These are phyloP conservation scores for Aethes cnicana DNA, from an alignment of 2,888 invertebrate genomes.

Conservation along the genomic window DNA sequence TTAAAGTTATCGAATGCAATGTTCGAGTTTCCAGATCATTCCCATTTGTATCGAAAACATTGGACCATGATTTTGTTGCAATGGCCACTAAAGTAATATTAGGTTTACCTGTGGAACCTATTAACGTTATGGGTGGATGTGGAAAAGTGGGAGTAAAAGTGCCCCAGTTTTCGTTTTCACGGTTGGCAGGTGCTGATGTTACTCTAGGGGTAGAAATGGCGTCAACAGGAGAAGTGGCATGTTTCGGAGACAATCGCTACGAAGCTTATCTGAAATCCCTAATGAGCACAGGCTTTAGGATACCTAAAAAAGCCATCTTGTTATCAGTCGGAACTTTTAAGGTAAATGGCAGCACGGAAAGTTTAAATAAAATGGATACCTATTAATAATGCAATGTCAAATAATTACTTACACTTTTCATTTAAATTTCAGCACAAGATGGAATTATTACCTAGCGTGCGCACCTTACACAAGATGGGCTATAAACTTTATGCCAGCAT, in stretches of 20 bases:
- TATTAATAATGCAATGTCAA: no score
- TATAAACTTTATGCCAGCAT: conserved; percentile 97
- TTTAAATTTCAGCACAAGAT: conserved; percentile 89
- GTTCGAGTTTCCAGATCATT: conserved; percentile 98
- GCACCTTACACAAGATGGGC: conserved; percentile 93
- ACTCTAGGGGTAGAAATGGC: conserved; percentile 99
- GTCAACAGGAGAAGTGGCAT: conserved; percentile 99
- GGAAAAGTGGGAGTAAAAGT: conserved; percentile 98
- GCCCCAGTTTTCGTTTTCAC: conserved; percentile 98
- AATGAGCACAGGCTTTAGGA: conserved; percentile 98
- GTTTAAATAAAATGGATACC: no score
- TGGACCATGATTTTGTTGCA: conserved; percentile 98
- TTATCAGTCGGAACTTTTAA: conserved; percentile 98
- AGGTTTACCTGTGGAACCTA: conserved; percentile 92
- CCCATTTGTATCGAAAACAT: conserved; percentile 99
- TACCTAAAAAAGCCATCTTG: conserved; percentile 96
- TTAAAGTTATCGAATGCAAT: conserved; percentile 99
- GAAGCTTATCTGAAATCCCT: conserved; percentile 99
- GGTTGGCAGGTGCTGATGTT: conserved; percentile 98
- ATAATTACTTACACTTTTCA: conserved; percentile 10
- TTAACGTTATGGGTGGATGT: conserved; percentile 90
- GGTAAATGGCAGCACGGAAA: no score
- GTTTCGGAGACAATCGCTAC: conserved; percentile 98
- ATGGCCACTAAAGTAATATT: conserved; percentile 97
- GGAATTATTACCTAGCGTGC: conserved; percentile 92